These are phyloP conservation scores for Acrossocheilus fasciatus DNA, from an alignment of 2,797 vertebrate genomes.

Conservation along the genomic window DNA sequence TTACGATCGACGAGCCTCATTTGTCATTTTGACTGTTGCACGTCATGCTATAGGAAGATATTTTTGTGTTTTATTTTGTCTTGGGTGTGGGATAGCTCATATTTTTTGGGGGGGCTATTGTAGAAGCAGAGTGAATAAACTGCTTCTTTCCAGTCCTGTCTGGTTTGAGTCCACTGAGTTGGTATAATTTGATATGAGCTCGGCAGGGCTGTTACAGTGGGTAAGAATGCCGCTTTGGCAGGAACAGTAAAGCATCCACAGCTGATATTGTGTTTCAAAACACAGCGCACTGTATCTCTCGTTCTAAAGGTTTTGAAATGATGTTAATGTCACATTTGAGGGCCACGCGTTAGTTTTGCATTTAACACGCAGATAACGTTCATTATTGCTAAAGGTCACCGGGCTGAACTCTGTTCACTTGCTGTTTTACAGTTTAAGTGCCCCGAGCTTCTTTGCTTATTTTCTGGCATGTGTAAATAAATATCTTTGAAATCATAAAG, in stretches of 20 bases:
- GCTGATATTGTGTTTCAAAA: constrained; percentile 58
- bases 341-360: neutral
- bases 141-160: constrained; percentile 47
- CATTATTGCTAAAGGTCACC: neutral
- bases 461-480: neutral
- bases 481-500: neutral
- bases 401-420: neutral
- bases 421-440: neutral
- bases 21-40: neutral
- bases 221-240: constrained; percentile 14
- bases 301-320: constrained; percentile 16
- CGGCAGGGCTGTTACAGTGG: constrained; percentile 38
- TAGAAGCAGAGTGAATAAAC: constrained; percentile 12
- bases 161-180: constrained; percentile 50
- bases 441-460: neutral
- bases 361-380: neutral
- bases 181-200: constrained; percentile 55
- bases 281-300: neutral
- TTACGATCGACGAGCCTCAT: neutral
- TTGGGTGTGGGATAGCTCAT: neutral
- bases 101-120: neutral
- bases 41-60: neutral
- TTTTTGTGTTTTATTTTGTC: neutral
- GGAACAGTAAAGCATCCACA: constrained; percentile 22
- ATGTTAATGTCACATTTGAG: neutral